phyloP scores from a whole-genome alignment of 2,888 invertebrate species.

The Agrotis exclamationis region DNA sequence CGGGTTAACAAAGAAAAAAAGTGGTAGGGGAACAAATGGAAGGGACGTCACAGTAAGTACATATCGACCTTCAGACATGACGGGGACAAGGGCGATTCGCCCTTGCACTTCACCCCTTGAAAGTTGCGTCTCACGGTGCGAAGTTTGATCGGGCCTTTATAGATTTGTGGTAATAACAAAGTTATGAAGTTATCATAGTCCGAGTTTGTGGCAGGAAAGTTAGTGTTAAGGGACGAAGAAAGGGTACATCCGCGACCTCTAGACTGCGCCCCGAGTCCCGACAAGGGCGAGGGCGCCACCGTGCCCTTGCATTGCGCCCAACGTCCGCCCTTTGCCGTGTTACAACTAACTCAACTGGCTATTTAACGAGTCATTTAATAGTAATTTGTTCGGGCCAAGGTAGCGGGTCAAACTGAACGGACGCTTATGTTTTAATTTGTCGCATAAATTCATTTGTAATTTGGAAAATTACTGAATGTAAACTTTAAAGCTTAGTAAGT shows the following conservation, averaged over 20 bases:
- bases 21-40: conserved; percentile 53
- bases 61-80: conserved; percentile 67
- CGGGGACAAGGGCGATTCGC: conserved; percentile 58
- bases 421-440: conserved; percentile 14
- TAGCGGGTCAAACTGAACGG: not conserved
- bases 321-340: conserved; percentile 62
- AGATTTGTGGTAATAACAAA: conserved; percentile 58
- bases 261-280: conserved; percentile 84
- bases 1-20: conserved; percentile 42
- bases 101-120: conserved; percentile 66
- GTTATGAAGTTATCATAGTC: conserved; percentile 62
- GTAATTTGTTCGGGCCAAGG: conserved; percentile 26
- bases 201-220: conserved; percentile 61
- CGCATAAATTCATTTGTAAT: not conserved
- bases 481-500: not conserved
- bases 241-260: conserved; percentile 88
- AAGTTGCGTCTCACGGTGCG: conserved; percentile 35
- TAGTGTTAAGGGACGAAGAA: conserved; percentile 75
- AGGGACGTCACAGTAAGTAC: conserved; percentile 58
- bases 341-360: conserved; percentile 34
- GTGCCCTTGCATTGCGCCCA: conserved; percentile 86
- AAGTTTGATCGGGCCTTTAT: conserved; percentile 50
- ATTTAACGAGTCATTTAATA: conserved; percentile 41
- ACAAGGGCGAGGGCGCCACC: conserved; percentile 85
- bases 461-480: not conserved